Conservation (phyloP, 92 coral and sea anemone genomes). For the Zoanthus gigantus region DNA sequence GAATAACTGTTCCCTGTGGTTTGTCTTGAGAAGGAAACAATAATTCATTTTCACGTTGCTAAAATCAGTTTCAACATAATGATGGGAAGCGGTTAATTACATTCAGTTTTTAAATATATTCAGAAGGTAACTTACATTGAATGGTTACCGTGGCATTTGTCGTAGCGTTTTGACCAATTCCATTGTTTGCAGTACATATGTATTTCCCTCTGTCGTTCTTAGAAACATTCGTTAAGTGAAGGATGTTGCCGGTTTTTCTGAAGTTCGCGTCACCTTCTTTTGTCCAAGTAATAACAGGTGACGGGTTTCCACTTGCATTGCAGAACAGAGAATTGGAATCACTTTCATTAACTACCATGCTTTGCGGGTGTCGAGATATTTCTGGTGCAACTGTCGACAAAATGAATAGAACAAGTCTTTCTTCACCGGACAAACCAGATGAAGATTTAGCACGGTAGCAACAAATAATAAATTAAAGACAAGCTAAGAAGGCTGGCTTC, state of each 20-base stretch:
- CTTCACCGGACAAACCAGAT: background rate
- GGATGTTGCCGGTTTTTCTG: background rate
- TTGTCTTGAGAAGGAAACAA: background rate
- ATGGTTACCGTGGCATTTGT: conserved; percentile 20
- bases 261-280: conserved; percentile 28
- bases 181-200: conserved; percentile 54
- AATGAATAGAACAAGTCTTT: background rate
- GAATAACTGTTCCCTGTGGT: conserved; percentile 1
- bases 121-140: conserved; percentile 42
- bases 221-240: background rate
- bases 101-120: background rate
- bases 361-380: background rate
- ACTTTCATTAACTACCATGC: background rate
- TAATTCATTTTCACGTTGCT: background rate
- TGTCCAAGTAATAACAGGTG: conserved; percentile 42
- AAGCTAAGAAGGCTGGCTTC: background rate
- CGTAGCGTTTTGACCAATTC: conserved; percentile 52
- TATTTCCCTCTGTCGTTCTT: conserved; percentile 6
- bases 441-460: background rate
- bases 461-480: too few relatives aligned
- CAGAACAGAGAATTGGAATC: conserved; percentile 29
- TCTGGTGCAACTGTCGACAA: conserved; percentile 14
- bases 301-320: conserved; percentile 50
- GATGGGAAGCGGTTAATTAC: background rate
- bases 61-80: background rate